Conservation (phyloP, 2,888 invertebrate genomes). For the Netelia virgata region DNA sequence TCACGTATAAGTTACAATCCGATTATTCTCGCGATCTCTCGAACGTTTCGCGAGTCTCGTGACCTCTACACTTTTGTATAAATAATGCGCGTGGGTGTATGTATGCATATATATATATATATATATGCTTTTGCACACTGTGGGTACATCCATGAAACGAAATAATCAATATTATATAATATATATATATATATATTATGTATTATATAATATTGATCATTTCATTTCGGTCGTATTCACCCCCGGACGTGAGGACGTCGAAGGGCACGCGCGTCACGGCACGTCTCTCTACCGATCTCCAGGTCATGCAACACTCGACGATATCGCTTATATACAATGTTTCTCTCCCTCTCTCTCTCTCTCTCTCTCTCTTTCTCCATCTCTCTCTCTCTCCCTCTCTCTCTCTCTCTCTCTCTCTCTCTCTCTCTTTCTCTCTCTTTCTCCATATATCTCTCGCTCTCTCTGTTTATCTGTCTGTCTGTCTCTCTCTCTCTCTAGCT, state of each 20-base stretch:
- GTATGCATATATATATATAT: neutral
- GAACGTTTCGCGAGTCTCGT: conserved; percentile 14
- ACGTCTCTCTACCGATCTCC: conserved; percentile 8
- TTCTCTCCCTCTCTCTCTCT: neutral
- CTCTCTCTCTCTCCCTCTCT: neutral
- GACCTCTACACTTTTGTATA: neutral
- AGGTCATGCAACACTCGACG: conserved; percentile 17
- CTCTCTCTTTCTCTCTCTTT: neutral
- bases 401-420: conserved; percentile 1
- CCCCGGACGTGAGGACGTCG: neutral
- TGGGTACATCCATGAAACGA: neutral
- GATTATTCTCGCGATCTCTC: conserved; percentile 22
- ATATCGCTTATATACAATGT: conserved; percentile 1
- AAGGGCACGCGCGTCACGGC: conserved; percentile 3
- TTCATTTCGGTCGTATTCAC: conserved; percentile 36
- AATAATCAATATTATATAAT: neutral
- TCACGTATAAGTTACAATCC: conserved; percentile 47
- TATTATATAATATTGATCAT: conserved; percentile 41
- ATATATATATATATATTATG: conserved; percentile 19
- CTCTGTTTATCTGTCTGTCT: too few species aligned
- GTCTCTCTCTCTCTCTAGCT: neutral
- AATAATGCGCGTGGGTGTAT: neutral
- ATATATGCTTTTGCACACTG: neutral
- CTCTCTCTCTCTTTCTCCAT: neutral
- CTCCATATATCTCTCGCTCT: neutral